phyloP scores from a whole-genome alignment of 2,797 vertebrate species.

The Ispidina picta region DNA sequence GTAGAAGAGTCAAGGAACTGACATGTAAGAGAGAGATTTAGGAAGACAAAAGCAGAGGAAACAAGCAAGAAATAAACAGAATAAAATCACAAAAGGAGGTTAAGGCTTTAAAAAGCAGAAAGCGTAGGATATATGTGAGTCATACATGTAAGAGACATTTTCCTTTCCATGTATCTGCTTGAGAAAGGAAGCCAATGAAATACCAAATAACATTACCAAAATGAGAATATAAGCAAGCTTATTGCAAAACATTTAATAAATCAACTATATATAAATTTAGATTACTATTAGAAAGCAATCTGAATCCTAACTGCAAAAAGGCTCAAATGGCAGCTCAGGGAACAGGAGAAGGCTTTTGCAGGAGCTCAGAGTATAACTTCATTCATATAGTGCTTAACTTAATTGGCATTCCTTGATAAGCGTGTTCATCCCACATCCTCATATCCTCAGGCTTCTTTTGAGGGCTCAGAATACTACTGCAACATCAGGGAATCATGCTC shows the following conservation, averaged over 20 bases:
- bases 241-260: not conserved
- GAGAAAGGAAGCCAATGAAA: not conserved
- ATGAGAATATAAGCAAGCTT: not conserved
- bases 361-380: not conserved
- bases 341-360: not conserved
- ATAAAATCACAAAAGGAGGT: not conserved
- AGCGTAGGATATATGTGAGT: not conserved
- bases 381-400: not conserved
- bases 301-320: not conserved
- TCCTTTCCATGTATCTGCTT: not conserved
- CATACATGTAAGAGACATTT: not conserved
- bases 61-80: constrained; percentile 5
- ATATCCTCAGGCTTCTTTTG: not conserved
- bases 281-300: not conserved
- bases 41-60: not conserved
- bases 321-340: not conserved
- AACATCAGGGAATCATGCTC: not conserved
- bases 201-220: not conserved
- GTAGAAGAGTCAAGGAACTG: not conserved
- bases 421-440: not conserved
- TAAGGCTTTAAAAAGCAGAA: not conserved
- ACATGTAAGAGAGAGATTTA: not conserved
- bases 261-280: not conserved
- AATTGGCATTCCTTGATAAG: not conserved
- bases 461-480: not conserved